These are phyloP conservation scores for Anoplopoma fimbria DNA, from an alignment of 2,113 vertebrate genomes.

Conservation along the genomic window DNA sequence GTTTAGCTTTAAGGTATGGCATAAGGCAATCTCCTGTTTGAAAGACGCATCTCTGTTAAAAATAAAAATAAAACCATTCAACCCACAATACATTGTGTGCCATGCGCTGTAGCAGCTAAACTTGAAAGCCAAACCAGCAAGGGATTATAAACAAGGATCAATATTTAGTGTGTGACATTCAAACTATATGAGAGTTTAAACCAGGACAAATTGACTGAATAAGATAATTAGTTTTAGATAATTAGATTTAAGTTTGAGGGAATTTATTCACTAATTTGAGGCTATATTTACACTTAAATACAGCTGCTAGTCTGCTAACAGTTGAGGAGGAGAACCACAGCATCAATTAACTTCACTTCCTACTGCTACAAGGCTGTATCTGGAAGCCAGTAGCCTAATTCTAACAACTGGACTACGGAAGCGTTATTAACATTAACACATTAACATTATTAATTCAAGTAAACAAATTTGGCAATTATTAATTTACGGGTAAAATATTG, in stretches of 20 bases:
- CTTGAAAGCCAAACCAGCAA: background rate
- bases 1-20: no score
- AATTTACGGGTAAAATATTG: background rate
- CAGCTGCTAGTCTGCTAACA: background rate
- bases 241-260: background rate
- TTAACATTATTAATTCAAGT: background rate
- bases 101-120: background rate
- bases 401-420: background rate
- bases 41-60: no score
- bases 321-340: background rate
- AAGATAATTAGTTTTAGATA: no score
- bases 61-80: background rate
- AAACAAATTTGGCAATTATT: background rate
- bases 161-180: background rate
- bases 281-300: background rate
- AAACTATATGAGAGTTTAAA: background rate
- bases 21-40: no score
- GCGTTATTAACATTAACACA: no score
- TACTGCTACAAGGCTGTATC: background rate
- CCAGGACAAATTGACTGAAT: background rate
- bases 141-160: background rate
- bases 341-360: slow-evolving; percentile 2
- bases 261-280: background rate
- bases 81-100: background rate
- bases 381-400: background rate